Evolutionary conservation across 2,113 vertebrate species (phyloP), one percentile per base, ranked within the genome.

Genomic region (Peucedramus taeniatus): DNA sequence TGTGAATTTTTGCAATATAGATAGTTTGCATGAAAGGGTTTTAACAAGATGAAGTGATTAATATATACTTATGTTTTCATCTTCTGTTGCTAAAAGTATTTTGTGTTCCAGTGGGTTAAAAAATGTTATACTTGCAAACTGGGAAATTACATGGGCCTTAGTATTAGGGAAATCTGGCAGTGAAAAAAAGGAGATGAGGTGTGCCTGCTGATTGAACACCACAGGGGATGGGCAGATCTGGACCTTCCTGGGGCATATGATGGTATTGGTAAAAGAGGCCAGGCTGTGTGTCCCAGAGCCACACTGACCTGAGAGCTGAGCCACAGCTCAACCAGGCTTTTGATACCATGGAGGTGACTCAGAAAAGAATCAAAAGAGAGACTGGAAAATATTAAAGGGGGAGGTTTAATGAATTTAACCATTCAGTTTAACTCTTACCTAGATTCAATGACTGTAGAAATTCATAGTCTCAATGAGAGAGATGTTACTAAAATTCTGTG

Each of bases 171-270:
- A 15, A 44, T 71, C 8, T 31, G 33, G 5, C 3, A 3, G 6
- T 64, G n/a, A 27, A 57, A 72, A 39, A 61, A 64, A 51, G 23
- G 30, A 83, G 13, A 22, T 31, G 31, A 35, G 9, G 1, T 42
- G 20, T 65, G 21, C 17, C 2, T 54, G 45, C 23, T 70, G 26
- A 33, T 59, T 1, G 1, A 81, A 54, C 72, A 27, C 8, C 1
- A 0, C 0, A 71, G 24, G 56, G 17, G 6, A 39, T 63, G 18
- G 19, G 30, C 17, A 72, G 24, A 82, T 33, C 28, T 39, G 69
- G 51, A 54, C 6, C 47, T 92, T 68, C 23, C 44, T 2, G 2
- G 39, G 6, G 6, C 20, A 5, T 0, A 0, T 10, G 10, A 39
- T 40, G 13, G 3, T 87, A 17, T 35, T 15, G 1, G 20, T 50